phyloP scores from a whole-genome alignment of 30 jellyfish, hydroid and myxozoan species.

The Aurelia sp. region DNA sequence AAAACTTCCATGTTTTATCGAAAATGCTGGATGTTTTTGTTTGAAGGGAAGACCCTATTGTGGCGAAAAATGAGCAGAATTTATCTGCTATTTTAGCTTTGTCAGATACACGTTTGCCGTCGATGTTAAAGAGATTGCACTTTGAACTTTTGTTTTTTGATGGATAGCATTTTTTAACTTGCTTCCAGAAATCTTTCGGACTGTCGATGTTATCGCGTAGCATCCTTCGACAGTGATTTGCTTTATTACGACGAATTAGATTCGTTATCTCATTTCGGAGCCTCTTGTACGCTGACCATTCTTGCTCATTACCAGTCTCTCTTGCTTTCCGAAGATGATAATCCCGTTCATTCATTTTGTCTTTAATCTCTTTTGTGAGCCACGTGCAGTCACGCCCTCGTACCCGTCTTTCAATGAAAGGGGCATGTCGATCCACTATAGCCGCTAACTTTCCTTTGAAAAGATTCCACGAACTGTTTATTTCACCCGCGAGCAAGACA shows the following conservation, averaged over 20 bases:
- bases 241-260: constrained; percentile 66
- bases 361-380: constrained; percentile 64
- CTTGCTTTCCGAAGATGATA: constrained; percentile 52
- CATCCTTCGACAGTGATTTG: constrained; percentile 59
- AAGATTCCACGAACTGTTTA: constrained; percentile 57
- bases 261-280: constrained; percentile 57
- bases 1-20: constrained; percentile 38
- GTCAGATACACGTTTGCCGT: constrained; percentile 44
- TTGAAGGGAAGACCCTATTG: constrained; percentile 56
- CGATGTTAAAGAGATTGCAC: constrained; percentile 36
- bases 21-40: constrained; percentile 16
- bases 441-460: constrained; percentile 44
- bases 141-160: constrained; percentile 31
- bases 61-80: constrained; percentile 46
- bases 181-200: constrained; percentile 65
- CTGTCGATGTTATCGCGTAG: constrained; percentile 39
- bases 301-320: constrained; percentile 18
- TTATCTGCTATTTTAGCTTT: constrained; percentile 53
- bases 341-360: constrained; percentile 46
- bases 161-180: constrained; percentile 63
- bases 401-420: background rate
- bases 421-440: constrained; percentile 45
- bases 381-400: constrained; percentile 66
- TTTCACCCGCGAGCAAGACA: constrained; percentile 37
- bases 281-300: constrained; percentile 28